phyloP scores from a whole-genome alignment of 2,113 vertebrate genomes.

The Tragulus kanchil region DNA sequence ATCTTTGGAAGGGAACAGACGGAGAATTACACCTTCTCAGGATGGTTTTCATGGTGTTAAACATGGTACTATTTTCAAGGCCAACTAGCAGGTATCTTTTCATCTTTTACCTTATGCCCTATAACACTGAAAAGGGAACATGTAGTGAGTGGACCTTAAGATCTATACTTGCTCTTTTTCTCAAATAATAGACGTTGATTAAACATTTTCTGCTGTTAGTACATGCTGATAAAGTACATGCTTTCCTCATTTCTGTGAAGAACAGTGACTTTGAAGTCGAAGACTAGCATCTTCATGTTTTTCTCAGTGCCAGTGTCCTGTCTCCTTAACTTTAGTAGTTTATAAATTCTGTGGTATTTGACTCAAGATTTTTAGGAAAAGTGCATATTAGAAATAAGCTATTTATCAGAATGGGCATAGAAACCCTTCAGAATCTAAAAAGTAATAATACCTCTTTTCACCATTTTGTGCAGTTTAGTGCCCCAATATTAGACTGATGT shows the following conservation, averaged over 20 bases:
- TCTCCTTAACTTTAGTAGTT: background rate
- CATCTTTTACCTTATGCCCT: background rate
- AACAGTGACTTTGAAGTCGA: background rate
- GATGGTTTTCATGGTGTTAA: background rate
- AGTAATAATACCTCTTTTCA: background rate
- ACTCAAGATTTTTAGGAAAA: background rate
- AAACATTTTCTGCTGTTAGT: background rate
- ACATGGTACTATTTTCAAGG: background rate
- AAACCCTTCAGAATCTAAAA: constrained; percentile 38
- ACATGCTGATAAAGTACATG: background rate
- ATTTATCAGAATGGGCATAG: background rate
- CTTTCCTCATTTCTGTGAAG: background rate
- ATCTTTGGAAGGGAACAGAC: background rate
- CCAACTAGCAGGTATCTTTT: background rate
- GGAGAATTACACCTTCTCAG: background rate
- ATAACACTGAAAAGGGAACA: background rate
- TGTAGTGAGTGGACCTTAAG: background rate
- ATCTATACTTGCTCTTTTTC: background rate
- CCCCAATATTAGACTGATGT: background rate
- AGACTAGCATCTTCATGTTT: background rate
- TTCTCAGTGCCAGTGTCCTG: background rate
- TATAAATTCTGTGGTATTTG: constrained; percentile 31
- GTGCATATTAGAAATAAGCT: background rate
- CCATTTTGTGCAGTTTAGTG: constrained; percentile 43
- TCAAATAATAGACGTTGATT: background rate